These are phyloP conservation scores for Aplocera efformata DNA, from an alignment of 2,888 invertebrate genomes.

Conservation along the genomic window DNA sequence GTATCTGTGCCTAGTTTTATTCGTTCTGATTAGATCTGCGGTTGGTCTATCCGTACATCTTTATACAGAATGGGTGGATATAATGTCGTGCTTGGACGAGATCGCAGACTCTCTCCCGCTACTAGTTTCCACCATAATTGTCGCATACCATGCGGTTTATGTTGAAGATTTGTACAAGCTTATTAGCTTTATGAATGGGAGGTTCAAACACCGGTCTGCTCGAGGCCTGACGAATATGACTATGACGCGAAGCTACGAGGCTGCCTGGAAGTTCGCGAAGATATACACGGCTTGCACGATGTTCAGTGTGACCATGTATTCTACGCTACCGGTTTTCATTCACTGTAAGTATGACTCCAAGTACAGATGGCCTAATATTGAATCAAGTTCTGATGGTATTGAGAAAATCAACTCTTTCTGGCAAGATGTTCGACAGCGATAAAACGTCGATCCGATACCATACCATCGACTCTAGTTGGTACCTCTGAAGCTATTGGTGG, in stretches of 20 bases:
- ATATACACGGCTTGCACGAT: slow-evolving; percentile 62
- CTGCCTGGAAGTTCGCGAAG: slow-evolving; percentile 54
- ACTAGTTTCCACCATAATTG: slow-evolving; percentile 49
- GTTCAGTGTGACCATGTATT: slow-evolving; percentile 64
- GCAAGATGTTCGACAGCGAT: no score
- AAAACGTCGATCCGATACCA: no score
- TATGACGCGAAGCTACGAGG: slow-evolving; percentile 51
- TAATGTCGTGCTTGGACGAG: slow-evolving; percentile 57
- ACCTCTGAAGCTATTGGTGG: no score
- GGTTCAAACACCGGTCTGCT: slow-evolving; percentile 63
- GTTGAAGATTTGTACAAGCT: slow-evolving; percentile 52
- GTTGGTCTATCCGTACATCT: slow-evolving; percentile 46
- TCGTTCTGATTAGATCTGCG: slow-evolving; percentile 41
- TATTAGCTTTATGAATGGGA: slow-evolving; percentile 48
- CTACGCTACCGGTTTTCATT: slow-evolving; percentile 48
- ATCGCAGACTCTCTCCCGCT: slow-evolving; percentile 60
- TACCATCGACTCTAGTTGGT: no score
- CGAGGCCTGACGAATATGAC: slow-evolving; percentile 66
- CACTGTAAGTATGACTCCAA: slow-evolving; percentile 52
- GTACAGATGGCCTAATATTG: no score
- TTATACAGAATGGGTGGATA: slow-evolving; percentile 53
- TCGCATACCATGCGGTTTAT: slow-evolving; percentile 52
- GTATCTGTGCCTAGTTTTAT: slow-evolving; percentile 52
- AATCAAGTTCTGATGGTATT: no score
- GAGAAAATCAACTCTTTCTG: no score